Base-by-base conservation (phyloP, 2,797 vertebrate genomes). In the Sebastes goodei region DNA sequence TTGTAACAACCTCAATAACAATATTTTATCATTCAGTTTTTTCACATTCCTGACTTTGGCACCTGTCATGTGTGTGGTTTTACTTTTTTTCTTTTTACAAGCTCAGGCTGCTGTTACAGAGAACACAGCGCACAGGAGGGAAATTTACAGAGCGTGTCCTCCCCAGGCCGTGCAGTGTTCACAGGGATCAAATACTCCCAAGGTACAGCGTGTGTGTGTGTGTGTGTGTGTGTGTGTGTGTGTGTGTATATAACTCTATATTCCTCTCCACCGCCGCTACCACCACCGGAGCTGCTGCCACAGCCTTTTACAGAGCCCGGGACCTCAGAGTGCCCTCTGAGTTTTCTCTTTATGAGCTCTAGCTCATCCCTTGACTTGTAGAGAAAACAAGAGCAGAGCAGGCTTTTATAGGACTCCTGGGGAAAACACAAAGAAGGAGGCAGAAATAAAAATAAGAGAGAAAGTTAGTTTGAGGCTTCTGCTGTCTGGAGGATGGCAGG, bases 61-160 rank as follows among this genome's bases (percentile, higher is more conserved):
- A 95, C 94, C 94, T 96, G 95, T 93, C 94, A 94, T 86, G 81
- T 76, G 82, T 85, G 75, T 80, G 76, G 79, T 82, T 90, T 86
- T 80, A 80, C 23, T 88, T 87, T 73, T 76, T 82, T 79, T 73
- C 27, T 84, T 89, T 94, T 93, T 92, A 92, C 86, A 91, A 92
- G 91, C 85, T 67, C 38, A 23, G 71, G 78, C 86, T 74, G 88
- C 90, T 42, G 74, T 87, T 89, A 81, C 86, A 89, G 82, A 87
- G 89, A 89, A 88, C 88, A 85, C 83, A 81, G 86, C 83, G 71
- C 78, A 78, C 81, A 30, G 87, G 88, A 81, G 83, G 88, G 84
- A 86, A 78, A 84, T 95, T 93, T 91, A 95, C 91, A 77, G 91
- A 94, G 93, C 91, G 88, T 93, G 89, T 94, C 89, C 89, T 93